A percentile compares a stretch with the other conserved stretches of the same genome.
phyloP scores from a whole-genome alignment of 2,113 vertebrate species.

The Psilopsiagon aymara region DNA sequence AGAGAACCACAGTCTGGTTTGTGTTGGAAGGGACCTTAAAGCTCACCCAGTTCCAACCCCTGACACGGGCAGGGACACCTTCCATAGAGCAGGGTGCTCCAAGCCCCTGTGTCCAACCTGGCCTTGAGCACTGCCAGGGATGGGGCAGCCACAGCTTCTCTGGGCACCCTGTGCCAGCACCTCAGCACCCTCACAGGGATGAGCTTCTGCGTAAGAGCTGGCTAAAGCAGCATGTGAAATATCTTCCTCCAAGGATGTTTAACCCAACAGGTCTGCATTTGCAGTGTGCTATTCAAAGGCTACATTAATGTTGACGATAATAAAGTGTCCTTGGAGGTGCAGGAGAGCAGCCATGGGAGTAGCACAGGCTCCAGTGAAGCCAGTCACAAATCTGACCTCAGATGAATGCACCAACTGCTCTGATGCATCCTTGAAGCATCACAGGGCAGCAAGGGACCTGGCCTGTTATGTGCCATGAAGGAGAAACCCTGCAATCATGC shows the following conservation, averaged over 20 bases:
- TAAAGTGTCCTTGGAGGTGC: background rate
- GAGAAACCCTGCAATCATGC: background rate
- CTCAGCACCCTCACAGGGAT: no score
- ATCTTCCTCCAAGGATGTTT: background rate
- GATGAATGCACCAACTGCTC: background rate
- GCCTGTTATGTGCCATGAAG: rapidly evolving
- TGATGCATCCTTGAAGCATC: background rate
- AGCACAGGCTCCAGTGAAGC: background rate
- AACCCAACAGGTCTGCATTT: background rate
- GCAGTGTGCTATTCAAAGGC: background rate
- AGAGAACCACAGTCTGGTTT: background rate
- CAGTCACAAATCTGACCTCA: background rate
- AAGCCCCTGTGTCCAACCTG: background rate
- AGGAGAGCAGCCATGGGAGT: background rate
- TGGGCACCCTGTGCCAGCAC: no score
- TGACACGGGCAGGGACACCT: background rate
- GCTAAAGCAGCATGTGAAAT: background rate
- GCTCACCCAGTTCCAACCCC: background rate
- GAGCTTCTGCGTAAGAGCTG: no score
- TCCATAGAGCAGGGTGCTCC: background rate
- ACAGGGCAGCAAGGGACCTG: rapidly evolving
- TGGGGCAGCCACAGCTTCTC: no score
- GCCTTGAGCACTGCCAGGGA: no score
- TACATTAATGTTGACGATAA: background rate
- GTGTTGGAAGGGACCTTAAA: background rate